Evolutionary conservation across 1,140 invertebrate genomes (phyloP).

Genomic region (Homarus americanus): DNA sequence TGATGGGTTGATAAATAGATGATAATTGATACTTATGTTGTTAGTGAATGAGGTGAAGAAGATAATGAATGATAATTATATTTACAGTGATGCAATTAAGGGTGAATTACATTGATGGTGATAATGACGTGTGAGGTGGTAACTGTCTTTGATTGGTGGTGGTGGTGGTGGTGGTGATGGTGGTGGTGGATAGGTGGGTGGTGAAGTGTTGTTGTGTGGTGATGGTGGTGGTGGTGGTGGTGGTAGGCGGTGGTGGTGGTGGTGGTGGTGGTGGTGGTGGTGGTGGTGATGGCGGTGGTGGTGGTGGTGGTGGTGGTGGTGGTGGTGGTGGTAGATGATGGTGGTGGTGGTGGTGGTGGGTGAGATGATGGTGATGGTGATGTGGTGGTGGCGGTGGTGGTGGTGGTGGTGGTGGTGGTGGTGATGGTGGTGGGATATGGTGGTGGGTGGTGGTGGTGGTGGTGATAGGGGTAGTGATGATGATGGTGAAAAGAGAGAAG

Average conservation of each 20-base stretch:
- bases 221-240: neutral
- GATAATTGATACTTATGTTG: too few species aligned
- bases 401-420: neutral
- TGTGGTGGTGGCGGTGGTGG: neutral
- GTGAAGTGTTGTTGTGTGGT: neutral
- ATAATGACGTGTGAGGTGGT: neutral
- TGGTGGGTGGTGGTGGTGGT: neutral
- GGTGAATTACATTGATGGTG: too few species aligned
- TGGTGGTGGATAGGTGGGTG: neutral
- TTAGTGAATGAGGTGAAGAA: too few species aligned
- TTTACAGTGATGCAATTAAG: too few species aligned
- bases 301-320: neutral
- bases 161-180: neutral
- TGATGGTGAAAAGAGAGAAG: neutral
- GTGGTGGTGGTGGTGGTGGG: slow-evolving; percentile 7
- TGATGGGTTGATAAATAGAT: too few species aligned
- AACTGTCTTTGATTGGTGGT: too few species aligned
- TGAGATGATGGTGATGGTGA: too few species aligned
- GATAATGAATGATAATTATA: too few species aligned
- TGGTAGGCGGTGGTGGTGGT: neutral
- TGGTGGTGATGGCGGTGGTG: neutral
- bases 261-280: neutral
- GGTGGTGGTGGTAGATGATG: neutral
- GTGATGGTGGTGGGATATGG: neutral
- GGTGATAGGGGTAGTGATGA: neutral